Evolutionary conservation across 2,888 invertebrate species (phyloP), one percentile per base, ranked within the genome.

Genomic region (Elaeidobius kamerunicus): DNA sequence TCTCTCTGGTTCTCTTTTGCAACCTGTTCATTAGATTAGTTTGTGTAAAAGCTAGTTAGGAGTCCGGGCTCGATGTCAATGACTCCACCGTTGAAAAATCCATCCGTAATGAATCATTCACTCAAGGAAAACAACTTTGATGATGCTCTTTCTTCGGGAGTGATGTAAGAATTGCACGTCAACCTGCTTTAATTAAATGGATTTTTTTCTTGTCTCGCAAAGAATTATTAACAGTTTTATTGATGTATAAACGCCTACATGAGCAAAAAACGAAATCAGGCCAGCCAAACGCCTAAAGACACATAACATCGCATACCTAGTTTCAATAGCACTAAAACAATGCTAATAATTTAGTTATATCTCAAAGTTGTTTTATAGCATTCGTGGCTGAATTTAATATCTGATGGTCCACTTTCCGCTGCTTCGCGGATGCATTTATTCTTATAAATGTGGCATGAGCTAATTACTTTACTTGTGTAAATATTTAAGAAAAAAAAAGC

Each of bases 21-120:
- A 55, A 55, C 55, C 55, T 55, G 55, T 55, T 55, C 51, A 55
- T 55, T 55, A 55, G 51, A 15, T 51, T n/a, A n/a, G 55, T 46
- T 51, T 50, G 49, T 48, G 30, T 39, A 54, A 54, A 54, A 45
- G 49, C 54, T 49, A 49, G 49, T 54, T 54, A 49, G 49, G 27
- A 34, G n/a, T n/a, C n/a, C n/a, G n/a, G n/a, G n/a, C n/a, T n/a
- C 48, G 34, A 54, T 48, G 53, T 53, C 53, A 47, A 47, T 54
- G 54, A 54, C 54, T 45, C 35, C 40, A 44, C 36, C n/a, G n/a
- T n/a, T n/a, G 42, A 28, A 35, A 54, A 54, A 42, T n/a, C n/a
- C n/a, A n/a, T n/a, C n/a, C n/a, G n/a, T n/a, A 44, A 44, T 16
- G 19, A 49, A 41, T 54, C 45, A 54, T 32, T 54, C 44, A 54